Percentiles rank a stretch among this genome's conserved stretches.
phyloP scores from a whole-genome alignment of 2,113 vertebrate genomes.

The Tachycineta bicolor region DNA sequence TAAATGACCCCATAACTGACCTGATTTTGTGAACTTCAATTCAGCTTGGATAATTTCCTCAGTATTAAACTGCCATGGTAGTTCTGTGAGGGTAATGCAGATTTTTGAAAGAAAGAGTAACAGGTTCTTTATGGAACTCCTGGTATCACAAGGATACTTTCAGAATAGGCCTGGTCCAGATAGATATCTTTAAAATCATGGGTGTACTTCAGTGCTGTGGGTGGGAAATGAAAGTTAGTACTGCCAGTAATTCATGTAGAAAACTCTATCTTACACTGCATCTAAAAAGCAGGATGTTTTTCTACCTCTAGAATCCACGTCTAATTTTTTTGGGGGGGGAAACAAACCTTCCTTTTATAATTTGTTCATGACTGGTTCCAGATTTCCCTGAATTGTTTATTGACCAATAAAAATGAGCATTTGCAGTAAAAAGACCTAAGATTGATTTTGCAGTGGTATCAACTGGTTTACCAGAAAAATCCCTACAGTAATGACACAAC shows the following conservation, averaged over 20 bases:
- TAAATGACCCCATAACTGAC: not conserved
- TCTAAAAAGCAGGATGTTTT: constrained; percentile 56
- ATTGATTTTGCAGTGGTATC: not conserved
- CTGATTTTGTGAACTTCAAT: not conserved
- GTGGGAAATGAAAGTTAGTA: not conserved
- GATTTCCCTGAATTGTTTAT: constrained; percentile 54
- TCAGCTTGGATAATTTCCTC: not conserved
- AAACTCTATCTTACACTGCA: constrained; percentile 33
- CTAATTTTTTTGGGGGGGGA: not conserved
- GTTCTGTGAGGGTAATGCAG: not conserved
- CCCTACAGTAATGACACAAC: fast-evolving
- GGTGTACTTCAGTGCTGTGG: not conserved
- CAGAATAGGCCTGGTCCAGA: not conserved
- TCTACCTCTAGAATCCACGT: not conserved
- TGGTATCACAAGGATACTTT: not conserved
- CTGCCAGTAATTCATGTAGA: constrained; percentile 13
- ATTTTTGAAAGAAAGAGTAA: not conserved
- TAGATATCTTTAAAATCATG: not conserved
- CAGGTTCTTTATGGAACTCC: not conserved
- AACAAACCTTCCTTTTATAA: constrained; percentile 11
- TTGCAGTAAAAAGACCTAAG: not conserved
- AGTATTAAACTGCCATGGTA: not conserved
- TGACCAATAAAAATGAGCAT: not conserved
- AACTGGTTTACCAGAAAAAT: not conserved
- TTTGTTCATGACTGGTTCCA: not conserved